Percentiles rank a stretch among this genome's conserved stretches.
These are phyloP conservation scores for Myocastor coypus DNA, from an alignment of 2,113 vertebrate genomes.

Conservation along the genomic window DNA sequence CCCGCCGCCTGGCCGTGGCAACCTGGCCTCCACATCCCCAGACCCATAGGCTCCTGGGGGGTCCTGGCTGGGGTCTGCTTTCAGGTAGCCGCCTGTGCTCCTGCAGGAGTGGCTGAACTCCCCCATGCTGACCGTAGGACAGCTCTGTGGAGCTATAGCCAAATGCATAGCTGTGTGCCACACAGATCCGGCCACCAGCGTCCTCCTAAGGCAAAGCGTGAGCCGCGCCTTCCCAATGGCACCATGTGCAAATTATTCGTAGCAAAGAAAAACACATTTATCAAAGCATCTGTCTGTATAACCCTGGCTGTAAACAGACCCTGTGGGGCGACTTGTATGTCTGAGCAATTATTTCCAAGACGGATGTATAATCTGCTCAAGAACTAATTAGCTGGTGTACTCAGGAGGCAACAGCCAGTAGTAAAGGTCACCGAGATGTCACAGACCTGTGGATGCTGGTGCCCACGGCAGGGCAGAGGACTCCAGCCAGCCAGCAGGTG, in stretches of 20 bases:
- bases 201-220: conserved; percentile 18
- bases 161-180: neutral
- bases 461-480: neutral
- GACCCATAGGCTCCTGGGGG: neutral
- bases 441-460: fast-evolving
- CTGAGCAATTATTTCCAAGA: conserved; percentile 22
- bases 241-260: conserved; percentile 36
- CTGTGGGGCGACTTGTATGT: neutral
- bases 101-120: neutral
- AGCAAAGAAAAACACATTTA: conserved; percentile 68
- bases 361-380: conserved; percentile 35
- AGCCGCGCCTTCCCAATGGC: conserved; percentile 1
- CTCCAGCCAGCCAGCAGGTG: neutral
- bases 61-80: neutral
- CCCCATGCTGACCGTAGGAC: neutral
- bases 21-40: neutral
- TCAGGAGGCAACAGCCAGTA: neutral
- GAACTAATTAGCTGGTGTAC: neutral
- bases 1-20: neutral
- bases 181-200: neutral
- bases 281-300: conserved; percentile 25
- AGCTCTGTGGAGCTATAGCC: neutral
- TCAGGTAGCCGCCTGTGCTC: neutral
- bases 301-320: conserved; percentile 23
- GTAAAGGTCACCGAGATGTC: neutral